These are phyloP conservation scores for Drusus annulatus DNA, from an alignment of 1,140 invertebrate species.

Conservation along the genomic window DNA sequence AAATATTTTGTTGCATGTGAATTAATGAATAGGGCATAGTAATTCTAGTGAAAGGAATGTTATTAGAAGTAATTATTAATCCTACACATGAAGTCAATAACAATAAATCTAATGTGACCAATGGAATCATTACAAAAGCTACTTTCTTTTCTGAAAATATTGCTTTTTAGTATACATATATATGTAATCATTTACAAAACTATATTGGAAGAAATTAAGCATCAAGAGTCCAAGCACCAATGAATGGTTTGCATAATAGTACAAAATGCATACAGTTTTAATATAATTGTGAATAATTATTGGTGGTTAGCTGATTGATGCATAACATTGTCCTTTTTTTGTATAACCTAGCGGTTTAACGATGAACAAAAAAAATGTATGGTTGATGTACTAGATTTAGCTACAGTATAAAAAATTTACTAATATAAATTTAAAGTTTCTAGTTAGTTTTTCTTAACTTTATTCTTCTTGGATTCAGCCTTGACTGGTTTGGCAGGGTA, in stretches of 20 bases:
- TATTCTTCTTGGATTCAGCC: conserved; percentile 58
- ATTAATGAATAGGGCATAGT: neutral
- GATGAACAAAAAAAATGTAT: too few relatives aligned
- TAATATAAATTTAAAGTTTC: neutral
- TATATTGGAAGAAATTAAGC: too few relatives aligned
- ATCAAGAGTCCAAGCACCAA: too few relatives aligned
- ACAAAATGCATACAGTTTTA: too few relatives aligned
- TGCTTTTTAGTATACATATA: neutral
- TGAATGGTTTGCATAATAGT: too few relatives aligned
- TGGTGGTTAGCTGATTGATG: too few relatives aligned
- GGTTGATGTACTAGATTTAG: too few relatives aligned
- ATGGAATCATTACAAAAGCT: neutral
- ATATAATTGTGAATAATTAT: too few relatives aligned
- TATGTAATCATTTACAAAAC: neutral
- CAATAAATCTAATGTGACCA: neutral
- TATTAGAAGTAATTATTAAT: too few relatives aligned
- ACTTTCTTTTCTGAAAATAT: conserved; percentile 15
- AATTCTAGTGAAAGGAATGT: neutral
- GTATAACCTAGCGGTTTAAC: too few relatives aligned
- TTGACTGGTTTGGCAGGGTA: conserved; percentile 74
- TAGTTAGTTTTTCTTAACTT: conserved; percentile 55
- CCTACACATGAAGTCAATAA: neutral
- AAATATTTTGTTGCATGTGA: neutral
- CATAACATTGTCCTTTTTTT: too few relatives aligned
- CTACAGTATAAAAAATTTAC: too few relatives aligned